Conservation (phyloP, 1,140 invertebrate species). For the Ylistrum balloti region DNA sequence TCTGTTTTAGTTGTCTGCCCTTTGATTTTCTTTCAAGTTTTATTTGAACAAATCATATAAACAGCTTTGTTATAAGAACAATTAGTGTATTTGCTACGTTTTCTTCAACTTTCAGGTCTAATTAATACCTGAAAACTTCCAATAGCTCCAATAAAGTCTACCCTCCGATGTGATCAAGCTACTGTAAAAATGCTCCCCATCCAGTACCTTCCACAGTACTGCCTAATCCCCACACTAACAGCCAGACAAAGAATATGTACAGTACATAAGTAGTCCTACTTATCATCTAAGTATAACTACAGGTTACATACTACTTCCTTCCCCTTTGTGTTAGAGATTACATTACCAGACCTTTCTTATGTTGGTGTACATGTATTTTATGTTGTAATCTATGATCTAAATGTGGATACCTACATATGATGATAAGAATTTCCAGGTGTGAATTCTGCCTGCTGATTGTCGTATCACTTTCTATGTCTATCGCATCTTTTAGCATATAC, state of each 20-base stretch:
- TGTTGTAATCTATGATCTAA: constrained; percentile 13
- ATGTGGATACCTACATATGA: background rate
- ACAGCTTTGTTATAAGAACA: no score
- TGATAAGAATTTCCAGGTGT: background rate
- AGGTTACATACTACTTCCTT: background rate
- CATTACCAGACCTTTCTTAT: background rate
- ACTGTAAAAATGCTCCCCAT: background rate
- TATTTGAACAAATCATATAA: no score
- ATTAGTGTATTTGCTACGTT: no score
- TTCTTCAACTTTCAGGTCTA: no score
- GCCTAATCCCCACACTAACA: background rate
- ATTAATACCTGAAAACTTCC: no score
- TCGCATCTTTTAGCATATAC: background rate
- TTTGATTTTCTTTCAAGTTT: background rate
- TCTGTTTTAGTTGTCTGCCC: background rate
- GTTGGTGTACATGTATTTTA: background rate
- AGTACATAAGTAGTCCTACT: no score
- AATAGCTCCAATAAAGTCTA: no score
- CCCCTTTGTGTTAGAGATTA: background rate
- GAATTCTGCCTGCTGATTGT: background rate
- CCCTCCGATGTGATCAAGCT: no score
- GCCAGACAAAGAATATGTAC: background rate
- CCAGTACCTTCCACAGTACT: background rate
- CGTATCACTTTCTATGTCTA: background rate
- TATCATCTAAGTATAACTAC: no score